Evolutionary conservation across 92 coral and sea anemone genomes (phyloP), one percentile per base, ranked within the genome.

Genomic region (Parazoanthus swiftii): DNA sequence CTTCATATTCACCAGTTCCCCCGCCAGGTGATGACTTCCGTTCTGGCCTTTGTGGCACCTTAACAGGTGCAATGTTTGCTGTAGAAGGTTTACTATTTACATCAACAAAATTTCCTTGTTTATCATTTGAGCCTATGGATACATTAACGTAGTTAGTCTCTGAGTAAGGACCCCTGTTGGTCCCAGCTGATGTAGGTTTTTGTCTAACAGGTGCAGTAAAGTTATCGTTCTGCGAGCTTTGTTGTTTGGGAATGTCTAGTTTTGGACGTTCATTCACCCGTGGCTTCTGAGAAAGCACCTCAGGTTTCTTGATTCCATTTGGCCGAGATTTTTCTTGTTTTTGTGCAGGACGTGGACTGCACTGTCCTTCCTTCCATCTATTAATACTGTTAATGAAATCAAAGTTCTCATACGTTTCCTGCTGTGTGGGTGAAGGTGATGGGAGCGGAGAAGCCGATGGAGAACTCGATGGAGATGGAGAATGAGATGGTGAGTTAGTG

Each of bases 331-430:
- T 74, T 43, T 86, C 81, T 7, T 86, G 91, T 71, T 89, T 89
- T 56, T 79, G 42, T 25, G 36, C 35, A 0, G 89, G 93, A 48
- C 54, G 86, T 9, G 89, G 85, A 21, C 89, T 90, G 58, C 88
- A 88, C 29, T 91, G 93, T 25, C 94, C 95, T 26, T 81, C 89
- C 2, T 93, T 92, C 91, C 95, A 89, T n/a, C 95, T 82, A 51
- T 86, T 89, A 8, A 93, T 91, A 82, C 98, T 91, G 14, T 76
- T 86, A 14, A 91, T 74, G 76, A 95, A 95, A 4, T 93, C 98
- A 13, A 88, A 88, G 82, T 95, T 95, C 75, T 93, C 95, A 79
- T 95, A 95, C 4, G 87, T 82, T 26, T 85, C 85, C 18, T 76
- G 79, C 15, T 37, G 89, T 14, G 82, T 8, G 33, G 89, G 66